Base-by-base conservation (phyloP, 2,888 invertebrate genomes). In the Unio delphinus region DNA sequence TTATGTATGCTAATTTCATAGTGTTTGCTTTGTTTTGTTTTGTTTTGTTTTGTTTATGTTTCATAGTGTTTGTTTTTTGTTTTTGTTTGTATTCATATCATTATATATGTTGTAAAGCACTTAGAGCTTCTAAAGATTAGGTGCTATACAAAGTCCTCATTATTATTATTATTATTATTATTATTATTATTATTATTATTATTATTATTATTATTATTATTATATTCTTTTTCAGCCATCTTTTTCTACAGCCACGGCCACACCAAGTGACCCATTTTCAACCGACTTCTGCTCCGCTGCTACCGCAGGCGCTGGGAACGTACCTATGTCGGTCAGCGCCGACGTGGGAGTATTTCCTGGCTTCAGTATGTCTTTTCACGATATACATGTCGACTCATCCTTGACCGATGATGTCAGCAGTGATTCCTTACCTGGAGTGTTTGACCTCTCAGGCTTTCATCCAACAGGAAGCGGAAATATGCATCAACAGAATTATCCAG, bases 281-380 rank as follows among this genome's bases (percentile, higher is more conserved):
- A 76, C 68, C 56, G 79, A 78, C 64, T 77, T 74, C 63, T 67
- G 80, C 45, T 65, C 65, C 58, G 71, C 80, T 26, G 80, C 79
- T 72, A 73, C 72, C 58, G 70, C 80, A 23, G 80, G 80, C 73
- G 73, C 73, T 26, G 70, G 72, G 61, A 73, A 76, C 54, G 68
- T 79, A 58, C 67, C 76, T 30, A 72, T 81, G n/a, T 65, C 72
- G 56, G 73, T 78, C 57, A 79, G 79, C 72, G 77, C 81, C 56
- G 83, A 83, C 74, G 80, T 83, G 62, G 81, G 82, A 28, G 98
- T 98, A 67, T 97, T 92, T 86, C 98, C 92, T 0, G 68, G 70
- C 5, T 93, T 93, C 78, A 97, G 85, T 61, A 84, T 88, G 64
- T 92, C 91, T 60, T 92, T 93, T 55, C 83, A 78, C 69, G 74